phyloP scores from a whole-genome alignment of 92 coral and sea anemone genomes.

The Scolanthus callimorphus region DNA sequence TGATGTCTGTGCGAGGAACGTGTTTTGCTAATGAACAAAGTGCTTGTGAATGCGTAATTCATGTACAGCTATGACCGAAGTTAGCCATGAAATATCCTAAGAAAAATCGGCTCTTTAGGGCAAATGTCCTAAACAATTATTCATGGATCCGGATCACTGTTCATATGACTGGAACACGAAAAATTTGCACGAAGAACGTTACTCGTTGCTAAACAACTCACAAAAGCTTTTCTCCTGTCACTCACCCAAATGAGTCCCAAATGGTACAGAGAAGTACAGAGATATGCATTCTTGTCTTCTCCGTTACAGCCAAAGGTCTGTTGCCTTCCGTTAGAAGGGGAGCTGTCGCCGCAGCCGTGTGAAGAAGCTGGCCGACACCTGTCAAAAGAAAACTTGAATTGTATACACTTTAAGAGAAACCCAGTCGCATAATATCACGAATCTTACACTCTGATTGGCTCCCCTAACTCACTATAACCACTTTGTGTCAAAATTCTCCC shows the following conservation, averaged over 20 bases:
- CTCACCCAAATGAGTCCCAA: slow-evolving; percentile 73
- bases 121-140: not conserved
- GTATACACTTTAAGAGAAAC: too few species aligned
- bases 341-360: slow-evolving; percentile 72
- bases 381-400: not conserved
- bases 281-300: slow-evolving; percentile 91
- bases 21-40: too few species aligned
- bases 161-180: not conserved
- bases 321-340: slow-evolving; percentile 39
- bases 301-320: slow-evolving; percentile 48
- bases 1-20: too few species aligned
- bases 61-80: too few species aligned
- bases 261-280: slow-evolving; percentile 82
- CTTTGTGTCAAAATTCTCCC: too few species aligned
- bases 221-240: not conserved
- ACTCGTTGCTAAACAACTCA: too few species aligned
- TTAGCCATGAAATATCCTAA: too few species aligned
- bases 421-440: too few species aligned
- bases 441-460: too few species aligned
- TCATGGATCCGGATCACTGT: not conserved
- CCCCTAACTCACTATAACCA: too few species aligned
- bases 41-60: too few species aligned
- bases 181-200: not conserved
- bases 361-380: slow-evolving; percentile 70
- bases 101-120: too few species aligned